Conservation (phyloP, 1,140 invertebrate species). For the Euura saliciscinereae region DNA sequence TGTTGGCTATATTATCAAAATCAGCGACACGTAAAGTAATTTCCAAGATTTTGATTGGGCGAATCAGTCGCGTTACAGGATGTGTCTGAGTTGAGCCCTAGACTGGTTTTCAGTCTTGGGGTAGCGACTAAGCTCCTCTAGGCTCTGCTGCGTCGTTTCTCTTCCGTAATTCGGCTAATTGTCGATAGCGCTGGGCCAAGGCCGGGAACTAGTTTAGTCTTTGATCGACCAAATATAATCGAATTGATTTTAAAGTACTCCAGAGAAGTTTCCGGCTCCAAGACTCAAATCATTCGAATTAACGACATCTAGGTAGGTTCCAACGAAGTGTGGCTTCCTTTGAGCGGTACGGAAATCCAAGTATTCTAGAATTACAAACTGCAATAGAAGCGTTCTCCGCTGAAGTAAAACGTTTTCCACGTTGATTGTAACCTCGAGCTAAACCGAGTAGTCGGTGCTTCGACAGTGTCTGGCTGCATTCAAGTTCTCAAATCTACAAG, state of each 20-base stretch:
- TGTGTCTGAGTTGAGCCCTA: background rate
- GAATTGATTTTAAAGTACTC: background rate
- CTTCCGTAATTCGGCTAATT: background rate
- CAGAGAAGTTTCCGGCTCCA: background rate
- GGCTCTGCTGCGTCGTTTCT: background rate
- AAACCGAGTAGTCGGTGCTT: no score
- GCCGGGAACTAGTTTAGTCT: background rate
- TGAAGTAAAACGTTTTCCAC: no score
- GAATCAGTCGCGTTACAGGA: background rate
- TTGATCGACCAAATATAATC: background rate
- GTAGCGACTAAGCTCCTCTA: background rate
- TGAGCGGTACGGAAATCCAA: background rate
- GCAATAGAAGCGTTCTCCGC: background rate
- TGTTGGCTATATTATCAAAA: background rate
- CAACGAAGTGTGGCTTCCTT: background rate
- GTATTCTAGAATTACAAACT: background rate
- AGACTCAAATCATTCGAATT: background rate
- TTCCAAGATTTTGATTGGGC: background rate
- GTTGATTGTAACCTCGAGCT: no score
- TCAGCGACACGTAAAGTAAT: background rate
- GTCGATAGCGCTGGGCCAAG: background rate
- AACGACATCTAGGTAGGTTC: background rate
- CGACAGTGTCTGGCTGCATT: no score
- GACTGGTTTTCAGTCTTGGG: background rate
- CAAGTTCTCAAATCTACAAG: no score